Evolutionary conservation across 2,888 invertebrate genomes (phyloP), one percentile per base, ranked within the genome.

Genomic region (Unio pictorum): DNA sequence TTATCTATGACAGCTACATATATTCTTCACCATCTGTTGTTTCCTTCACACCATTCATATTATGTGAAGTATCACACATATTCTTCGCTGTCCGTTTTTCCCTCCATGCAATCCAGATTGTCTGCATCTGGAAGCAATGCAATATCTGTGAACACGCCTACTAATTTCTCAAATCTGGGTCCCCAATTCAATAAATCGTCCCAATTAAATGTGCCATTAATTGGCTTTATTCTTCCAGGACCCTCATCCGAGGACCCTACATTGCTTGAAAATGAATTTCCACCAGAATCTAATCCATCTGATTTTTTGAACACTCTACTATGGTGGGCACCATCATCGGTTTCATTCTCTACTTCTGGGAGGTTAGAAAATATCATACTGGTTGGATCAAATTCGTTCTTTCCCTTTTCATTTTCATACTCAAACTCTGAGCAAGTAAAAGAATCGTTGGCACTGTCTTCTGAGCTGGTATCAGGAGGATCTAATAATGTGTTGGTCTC

Each of bases 391-490:
- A 84, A 82, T 57, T 84, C 84, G 72, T 67, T 79, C 67, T 82
- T 79, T 23, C 78, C 77, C 63, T 84, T 84, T 58, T 91, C 90
- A 88, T 96, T 96, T 86, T 97, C 97, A 89, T 97, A 97, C 90
- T 98, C 98, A 88, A 97, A 97, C 91, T 98, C 98, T 0, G 98
- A 98, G 91, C 98, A 98, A 18, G 98, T 98, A 91, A 98, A 98
- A 83, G 97, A 97, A 89, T 98, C 98, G 91, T 98, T 97, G 7
- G 95, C 95, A 78, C 94, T 94, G 90, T 97, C 97, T 89, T 97
- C 97, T 84, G 97, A 86, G 74, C 89, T 88, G 8, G 91, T 90
- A 61, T 87, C 86, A 68, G 89, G 89, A 5, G 90, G 87, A 69
- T 89, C 89, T 55, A 90, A 79, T 23, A 88, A 78, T 28, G 86